phyloP scores from a whole-genome alignment of 2,888 invertebrate species.

The Sesia apiformis region DNA sequence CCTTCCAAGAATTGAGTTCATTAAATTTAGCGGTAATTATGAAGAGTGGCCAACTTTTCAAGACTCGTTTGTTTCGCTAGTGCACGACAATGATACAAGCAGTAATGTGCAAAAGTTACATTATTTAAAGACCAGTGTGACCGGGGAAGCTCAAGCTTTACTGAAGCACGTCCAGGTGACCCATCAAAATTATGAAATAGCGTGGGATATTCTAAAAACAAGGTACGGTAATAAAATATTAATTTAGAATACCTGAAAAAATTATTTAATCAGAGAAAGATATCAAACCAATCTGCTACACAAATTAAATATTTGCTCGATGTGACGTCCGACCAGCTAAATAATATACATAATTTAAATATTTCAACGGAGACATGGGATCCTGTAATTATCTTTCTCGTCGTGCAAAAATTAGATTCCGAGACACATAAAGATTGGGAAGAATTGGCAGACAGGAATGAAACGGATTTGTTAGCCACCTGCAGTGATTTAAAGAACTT shows the following conservation, averaged over 20 bases:
- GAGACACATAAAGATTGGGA: too few species aligned
- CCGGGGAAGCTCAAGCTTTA: conserved; percentile 11
- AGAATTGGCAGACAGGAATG: too few species aligned
- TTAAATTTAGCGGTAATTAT: conserved; percentile 8
- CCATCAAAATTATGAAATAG: neutral
- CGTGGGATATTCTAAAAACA: neutral
- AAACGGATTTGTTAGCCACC: too few species aligned
- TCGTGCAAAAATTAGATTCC: too few species aligned
- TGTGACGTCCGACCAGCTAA: neutral
- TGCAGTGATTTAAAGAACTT: too few species aligned
- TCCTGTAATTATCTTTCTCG: too few species aligned
- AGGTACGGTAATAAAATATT: neutral
- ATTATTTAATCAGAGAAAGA: neutral
- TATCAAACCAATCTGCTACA: neutral
- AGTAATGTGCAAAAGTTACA: neutral
- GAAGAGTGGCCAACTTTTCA: conserved; percentile 9
- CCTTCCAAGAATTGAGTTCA: conserved; percentile 5
- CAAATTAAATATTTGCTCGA: neutral
- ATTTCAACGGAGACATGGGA: too few species aligned
- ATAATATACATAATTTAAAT: neutral
- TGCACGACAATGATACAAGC: neutral
- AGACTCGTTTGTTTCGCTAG: conserved; percentile 9
- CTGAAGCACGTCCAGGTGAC: conserved; percentile 7
- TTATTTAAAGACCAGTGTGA: conserved; percentile 9
- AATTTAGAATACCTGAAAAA: neutral